phyloP scores from a whole-genome alignment of 2,797 vertebrate genomes.

The Protonibea diacanthus region DNA sequence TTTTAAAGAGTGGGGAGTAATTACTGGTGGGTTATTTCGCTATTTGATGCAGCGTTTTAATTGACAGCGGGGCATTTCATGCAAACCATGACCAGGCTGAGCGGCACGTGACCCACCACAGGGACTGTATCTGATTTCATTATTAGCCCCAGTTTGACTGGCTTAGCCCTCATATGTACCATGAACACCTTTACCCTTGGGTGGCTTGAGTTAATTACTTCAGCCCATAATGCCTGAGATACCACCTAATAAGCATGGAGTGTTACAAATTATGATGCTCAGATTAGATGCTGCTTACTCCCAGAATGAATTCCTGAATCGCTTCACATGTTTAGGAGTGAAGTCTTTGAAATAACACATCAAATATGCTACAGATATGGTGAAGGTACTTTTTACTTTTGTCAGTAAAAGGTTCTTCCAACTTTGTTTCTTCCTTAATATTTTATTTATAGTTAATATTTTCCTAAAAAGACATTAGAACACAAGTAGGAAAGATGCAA shows the following conservation, averaged over 20 bases:
- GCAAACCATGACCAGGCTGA: slow-evolving; percentile 67
- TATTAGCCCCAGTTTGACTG: slow-evolving; percentile 84
- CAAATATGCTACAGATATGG: background rate
- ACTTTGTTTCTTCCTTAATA: background rate
- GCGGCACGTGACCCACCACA: slow-evolving; percentile 65
- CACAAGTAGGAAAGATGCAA: background rate
- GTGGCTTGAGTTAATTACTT: slow-evolving; percentile 80
- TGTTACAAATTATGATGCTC: slow-evolving; percentile 72
- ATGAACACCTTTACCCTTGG: slow-evolving; percentile 82
- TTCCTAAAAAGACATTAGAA: background rate
- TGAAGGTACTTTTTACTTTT: slow-evolving; percentile 3
- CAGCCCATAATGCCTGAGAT: slow-evolving; percentile 75
- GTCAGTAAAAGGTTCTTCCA: too few relatives aligned
- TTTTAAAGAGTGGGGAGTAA: slow-evolving; percentile 49
- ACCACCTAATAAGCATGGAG: slow-evolving; percentile 74
- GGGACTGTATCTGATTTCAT: slow-evolving; percentile 85
- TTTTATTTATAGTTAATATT: background rate
- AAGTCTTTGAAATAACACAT: slow-evolving; percentile 17
- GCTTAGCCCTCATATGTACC: slow-evolving; percentile 77
- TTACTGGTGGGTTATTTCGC: slow-evolving; percentile 51
- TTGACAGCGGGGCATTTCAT: slow-evolving; percentile 61
- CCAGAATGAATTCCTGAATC: slow-evolving; percentile 35
- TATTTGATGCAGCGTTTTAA: slow-evolving; percentile 64
- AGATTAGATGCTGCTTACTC: slow-evolving; percentile 60
- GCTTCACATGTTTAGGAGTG: slow-evolving; percentile 17